Base-by-base conservation (phyloP, 2,797 vertebrate species). In the Rhinichthys osculus region DNA sequence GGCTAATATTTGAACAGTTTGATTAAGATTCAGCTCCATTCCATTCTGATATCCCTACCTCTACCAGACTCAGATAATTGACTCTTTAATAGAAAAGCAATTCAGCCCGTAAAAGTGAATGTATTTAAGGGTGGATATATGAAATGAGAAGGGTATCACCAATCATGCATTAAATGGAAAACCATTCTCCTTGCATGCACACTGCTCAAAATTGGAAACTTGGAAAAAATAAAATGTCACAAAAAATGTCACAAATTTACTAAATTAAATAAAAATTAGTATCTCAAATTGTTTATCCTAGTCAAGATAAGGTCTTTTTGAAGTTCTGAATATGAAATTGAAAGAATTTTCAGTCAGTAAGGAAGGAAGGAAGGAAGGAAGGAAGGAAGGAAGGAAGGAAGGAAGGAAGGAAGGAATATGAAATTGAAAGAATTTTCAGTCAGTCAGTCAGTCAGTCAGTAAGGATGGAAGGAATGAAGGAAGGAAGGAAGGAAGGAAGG, bases 21-120 rank as follows among this genome's bases (percentile, higher is more conserved):
- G 86, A 87, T 81, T 86, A 77, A 78, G 78, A 82, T 81, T 40
- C 82, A 78, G 78, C 85, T 81, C 83, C 30, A 66, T 66, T 78
- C 35, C 69, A 73, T 35, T 82, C 78, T 83, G 50, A 81, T 80
- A 76, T 78, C 52, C 35, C 64, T 81, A 69, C 40, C 38, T 73
- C 81, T 77, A 67, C 33, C 78, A 86, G 67, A 40, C 78, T 73
- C 84, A 87, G 73, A 86, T 84, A 86, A 84, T 88, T 70, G 50
- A 38, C 59, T 62, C 23, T 70, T 72, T 62, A 79, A 79, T 79
- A 47, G 14, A 40, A 67, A 82, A 82, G 69, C 35, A 52, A 80
- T 62, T n/a, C 14, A 76, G 13, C 17, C 62, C 59, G 27, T 16
- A 59, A 73, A 72, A 30, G 54, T 30, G 1, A 5, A 8, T 72